These are phyloP conservation scores for Phengaris alcon DNA, from an alignment of 2,888 invertebrate genomes.

Conservation along the genomic window DNA sequence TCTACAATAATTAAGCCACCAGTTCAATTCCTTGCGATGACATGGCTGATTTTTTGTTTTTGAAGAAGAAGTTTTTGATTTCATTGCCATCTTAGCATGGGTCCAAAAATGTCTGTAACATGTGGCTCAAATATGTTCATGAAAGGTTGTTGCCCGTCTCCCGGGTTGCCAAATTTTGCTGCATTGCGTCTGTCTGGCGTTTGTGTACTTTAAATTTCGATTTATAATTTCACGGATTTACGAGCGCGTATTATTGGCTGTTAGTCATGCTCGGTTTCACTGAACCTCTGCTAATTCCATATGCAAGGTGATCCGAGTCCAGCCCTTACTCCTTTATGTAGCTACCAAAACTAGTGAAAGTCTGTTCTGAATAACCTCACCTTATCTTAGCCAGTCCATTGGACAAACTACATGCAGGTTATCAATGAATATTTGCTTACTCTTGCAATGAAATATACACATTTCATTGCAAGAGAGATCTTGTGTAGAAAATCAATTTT, in stretches of 20 bases:
- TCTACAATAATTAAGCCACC: too few species aligned
- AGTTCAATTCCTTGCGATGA: too few species aligned
- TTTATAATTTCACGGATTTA: background rate
- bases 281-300: background rate
- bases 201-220: slow-evolving; percentile 3
- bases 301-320: background rate
- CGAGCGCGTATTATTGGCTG: background rate
- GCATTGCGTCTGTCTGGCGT: slow-evolving; percentile 27
- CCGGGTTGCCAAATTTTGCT: slow-evolving; percentile 14
- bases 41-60: too few species aligned
- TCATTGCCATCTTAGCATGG: background rate
- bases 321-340: too few species aligned
- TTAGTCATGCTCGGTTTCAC: background rate
- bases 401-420: too few species aligned
- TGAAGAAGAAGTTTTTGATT: background rate
- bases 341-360: too few species aligned
- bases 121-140: background rate
- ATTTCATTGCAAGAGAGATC: too few species aligned
- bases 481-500: too few species aligned
- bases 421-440: too few species aligned
- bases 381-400: too few species aligned
- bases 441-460: too few species aligned
- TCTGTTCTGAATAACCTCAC: too few species aligned
- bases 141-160: slow-evolving; percentile 18
- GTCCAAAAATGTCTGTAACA: slow-evolving; percentile 2